Evolutionary conservation across 1,140 invertebrate species (phyloP).

Genomic region (Aphaenogaster rudis): DNA sequence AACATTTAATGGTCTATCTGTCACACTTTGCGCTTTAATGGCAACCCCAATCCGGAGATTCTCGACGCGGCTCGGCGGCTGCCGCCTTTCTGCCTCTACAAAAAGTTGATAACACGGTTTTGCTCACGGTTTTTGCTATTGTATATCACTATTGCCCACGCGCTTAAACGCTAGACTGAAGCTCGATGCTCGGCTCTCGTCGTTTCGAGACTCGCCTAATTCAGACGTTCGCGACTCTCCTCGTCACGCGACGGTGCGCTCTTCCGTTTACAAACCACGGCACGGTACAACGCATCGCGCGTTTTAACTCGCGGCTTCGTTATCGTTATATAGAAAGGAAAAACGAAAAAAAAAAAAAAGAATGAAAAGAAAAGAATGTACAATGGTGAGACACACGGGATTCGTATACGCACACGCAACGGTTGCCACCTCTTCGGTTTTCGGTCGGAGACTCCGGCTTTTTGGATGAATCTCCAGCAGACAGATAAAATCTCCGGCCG

Average conservation of each 20-base stretch:
- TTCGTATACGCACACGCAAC: slow-evolving; percentile 15
- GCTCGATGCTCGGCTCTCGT: slow-evolving; percentile 24
- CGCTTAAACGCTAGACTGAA: slow-evolving; percentile 35
- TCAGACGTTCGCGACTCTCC: not conserved
- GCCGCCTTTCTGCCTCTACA: slow-evolving; percentile 18
- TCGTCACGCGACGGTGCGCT: not conserved
- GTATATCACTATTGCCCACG: slow-evolving; percentile 32
- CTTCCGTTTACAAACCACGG: slow-evolving; percentile 16
- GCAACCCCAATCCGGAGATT: slow-evolving; percentile 25
- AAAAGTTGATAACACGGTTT: slow-evolving; percentile 36
- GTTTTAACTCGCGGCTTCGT: slow-evolving; percentile 20
- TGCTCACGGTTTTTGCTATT: slow-evolving; percentile 1
- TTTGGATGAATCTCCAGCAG: no score
- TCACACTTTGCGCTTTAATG: slow-evolving; percentile 44
- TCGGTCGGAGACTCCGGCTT: no score
- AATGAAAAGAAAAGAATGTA: not conserved
- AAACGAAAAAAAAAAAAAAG: not conserved
- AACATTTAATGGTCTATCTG: slow-evolving; percentile 48
- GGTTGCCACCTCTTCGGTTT: no score
- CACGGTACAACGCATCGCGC: slow-evolving; percentile 15
- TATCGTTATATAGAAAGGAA: not conserved
- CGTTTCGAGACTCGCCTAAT: slow-evolving; percentile 21
- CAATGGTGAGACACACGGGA: not conserved
- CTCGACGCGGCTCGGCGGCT: slow-evolving; percentile 5
- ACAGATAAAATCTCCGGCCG: no score